Conservation (phyloP, 2,113 vertebrate species). For the Zosterops lateralis region DNA sequence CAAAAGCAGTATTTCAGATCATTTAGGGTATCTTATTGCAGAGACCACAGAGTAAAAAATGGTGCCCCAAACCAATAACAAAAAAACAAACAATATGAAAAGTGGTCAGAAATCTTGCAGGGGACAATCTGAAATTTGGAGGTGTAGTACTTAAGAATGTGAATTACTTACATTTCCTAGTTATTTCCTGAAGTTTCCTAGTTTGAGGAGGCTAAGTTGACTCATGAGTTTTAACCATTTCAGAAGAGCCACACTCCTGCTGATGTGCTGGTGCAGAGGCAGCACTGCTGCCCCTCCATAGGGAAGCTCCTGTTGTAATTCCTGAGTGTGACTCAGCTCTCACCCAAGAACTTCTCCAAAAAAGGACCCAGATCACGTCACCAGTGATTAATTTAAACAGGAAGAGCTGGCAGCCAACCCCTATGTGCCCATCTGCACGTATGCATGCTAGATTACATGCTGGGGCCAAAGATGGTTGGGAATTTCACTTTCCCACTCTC, state of each 20-base stretch:
- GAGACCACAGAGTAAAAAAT: background rate
- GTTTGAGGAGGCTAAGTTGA: background rate
- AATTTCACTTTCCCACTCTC: background rate
- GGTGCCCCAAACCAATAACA: background rate
- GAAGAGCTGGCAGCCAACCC: background rate
- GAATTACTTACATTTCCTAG: background rate
- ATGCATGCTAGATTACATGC: fast-evolving
- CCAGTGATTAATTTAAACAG: background rate
- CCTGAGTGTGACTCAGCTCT: fast-evolving
- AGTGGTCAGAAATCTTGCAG: background rate
- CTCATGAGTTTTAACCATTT: background rate
- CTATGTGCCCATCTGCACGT: fast-evolving
- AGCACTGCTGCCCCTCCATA: background rate
- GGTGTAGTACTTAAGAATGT: background rate
- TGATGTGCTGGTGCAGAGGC: fast-evolving
- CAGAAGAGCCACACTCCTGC: background rate
- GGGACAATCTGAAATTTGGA: background rate
- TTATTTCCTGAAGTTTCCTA: background rate
- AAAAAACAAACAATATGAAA: fast-evolving
- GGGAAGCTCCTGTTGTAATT: fast-evolving
- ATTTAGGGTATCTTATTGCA: background rate
- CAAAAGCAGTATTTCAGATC: background rate
- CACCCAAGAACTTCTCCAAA: background rate
- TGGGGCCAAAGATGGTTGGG: fast-evolving
- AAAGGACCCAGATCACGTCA: background rate